Evolutionary conservation across 2,888 invertebrate genomes (phyloP), one percentile per base, ranked within the genome.

Genomic region (Pecten maximus): DNA sequence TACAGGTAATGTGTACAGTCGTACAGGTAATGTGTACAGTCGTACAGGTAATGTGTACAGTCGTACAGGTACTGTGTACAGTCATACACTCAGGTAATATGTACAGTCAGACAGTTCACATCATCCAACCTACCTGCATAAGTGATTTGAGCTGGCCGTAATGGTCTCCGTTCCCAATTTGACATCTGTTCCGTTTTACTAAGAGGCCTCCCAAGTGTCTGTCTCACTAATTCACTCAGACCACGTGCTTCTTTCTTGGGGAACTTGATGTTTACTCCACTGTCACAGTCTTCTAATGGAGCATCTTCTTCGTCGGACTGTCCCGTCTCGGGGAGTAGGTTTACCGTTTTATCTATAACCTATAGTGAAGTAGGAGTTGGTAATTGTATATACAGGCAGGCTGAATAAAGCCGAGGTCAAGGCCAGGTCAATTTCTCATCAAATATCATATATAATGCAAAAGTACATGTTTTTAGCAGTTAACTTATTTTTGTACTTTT

Each of bases 171-270:
- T 92, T 96, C 96, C 97, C 97, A 97, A 95, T 97, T 94, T 0
- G 96, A 96, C 95, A 96, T 95, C 94, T 96, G 96, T 91, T 97
- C 95, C 0, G 93, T 91, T 92, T 97, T 97, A 91, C 96, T 94
- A 0, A 97, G 94, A 0, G 96, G 96, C 91, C 94, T 95, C 0
- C 96, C 96, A 28, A 96, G 93, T 90, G 95, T 96, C 89, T 94
- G 94, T 40, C 94, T 92, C 8, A 96, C 96, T 40, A 96, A 93
- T 88, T 96, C 95, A 93, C 96, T 96, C 60, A 97, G 93, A 88
- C 91, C 91, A 16, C 94, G 94, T 90, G 95, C 96, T 88, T 95
- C 95, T 0, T 89, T 89, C 89, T 94, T 94, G 19, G 91, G 87
- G 40, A 93, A 93, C 8, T 86, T 90, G 50, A 91, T 88, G 19